Evolutionary conservation across 2,888 invertebrate genomes (phyloP), one percentile per base, ranked within the genome.

Genomic region (Bugulina stolonifera): DNA sequence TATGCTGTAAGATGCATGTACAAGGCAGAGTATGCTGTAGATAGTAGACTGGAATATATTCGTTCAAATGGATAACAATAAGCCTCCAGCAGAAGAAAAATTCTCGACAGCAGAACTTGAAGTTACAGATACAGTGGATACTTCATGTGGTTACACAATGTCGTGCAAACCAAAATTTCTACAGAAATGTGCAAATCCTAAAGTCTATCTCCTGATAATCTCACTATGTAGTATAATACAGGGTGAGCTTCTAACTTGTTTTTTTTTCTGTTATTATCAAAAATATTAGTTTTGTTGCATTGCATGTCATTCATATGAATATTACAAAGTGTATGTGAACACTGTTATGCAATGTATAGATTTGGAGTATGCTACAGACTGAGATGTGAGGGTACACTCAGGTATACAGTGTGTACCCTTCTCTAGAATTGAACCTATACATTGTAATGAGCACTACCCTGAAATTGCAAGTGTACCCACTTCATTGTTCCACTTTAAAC

Each of bases 161-260:
- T 29, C 22, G 29, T 73, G 73, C 29, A 58, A 54, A 1, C 74
- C 74, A 0, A 18, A 29, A 25, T 71, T 54, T 43, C 64, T 74
- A 27, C 73, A 74, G 69, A 54, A 72, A 32, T 75, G 69, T 52
- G 80, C 80, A 75, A 79, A 79, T 35, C 80, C 81, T 0, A 79
- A 77, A 72, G 76, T 75, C 34, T 72, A 80, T 18, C 74, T 81
- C n/a, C 74, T 78, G 69, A 80, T 80, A 64, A 73, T 81, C 29
- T 77, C 78, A 23, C 74, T 74, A 54, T 80, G 79, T 71, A 76
- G 78, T 18, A 75, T 80, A 73, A 76, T 79, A 14, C 77, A 80
- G 76, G 80, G 81, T 80, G 43, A 43, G 43, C 43, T 10, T 43
- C 43, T 10, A 18, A n/a, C n/a, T n/a, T n/a, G n/a, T n/a, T n/a